Conservation (phyloP, 2,113 vertebrate genomes). For the Heterotis niloticus region DNA sequence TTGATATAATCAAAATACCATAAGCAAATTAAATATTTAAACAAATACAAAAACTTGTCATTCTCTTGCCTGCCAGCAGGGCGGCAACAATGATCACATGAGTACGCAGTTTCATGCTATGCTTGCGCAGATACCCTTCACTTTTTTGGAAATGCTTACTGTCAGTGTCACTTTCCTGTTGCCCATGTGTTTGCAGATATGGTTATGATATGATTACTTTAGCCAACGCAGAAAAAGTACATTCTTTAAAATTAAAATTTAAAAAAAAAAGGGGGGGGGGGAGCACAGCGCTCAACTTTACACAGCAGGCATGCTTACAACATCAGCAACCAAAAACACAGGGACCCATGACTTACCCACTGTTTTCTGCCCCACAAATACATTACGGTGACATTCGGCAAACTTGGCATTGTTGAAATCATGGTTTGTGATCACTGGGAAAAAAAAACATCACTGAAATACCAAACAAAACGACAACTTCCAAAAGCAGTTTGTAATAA, state of each 20-base stretch:
- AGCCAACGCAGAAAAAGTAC: background rate
- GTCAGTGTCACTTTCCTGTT: no score
- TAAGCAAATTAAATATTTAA: no score
- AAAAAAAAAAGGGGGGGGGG: background rate
- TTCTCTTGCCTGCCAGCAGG: background rate
- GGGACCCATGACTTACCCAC: background rate
- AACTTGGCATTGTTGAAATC: conserved; percentile 16
- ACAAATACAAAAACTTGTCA: no score
- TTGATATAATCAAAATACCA: no score
- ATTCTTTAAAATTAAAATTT: background rate
- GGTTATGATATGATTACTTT: background rate
- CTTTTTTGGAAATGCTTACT: no score
- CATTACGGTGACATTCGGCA: conserved; percentile 7
- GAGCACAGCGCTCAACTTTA: background rate
- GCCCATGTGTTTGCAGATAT: no score
- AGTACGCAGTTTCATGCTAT: no score
- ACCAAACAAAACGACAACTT: conserved; percentile 13
- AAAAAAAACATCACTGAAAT: conserved; percentile 13
- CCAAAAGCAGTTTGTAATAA: conserved; percentile 15
- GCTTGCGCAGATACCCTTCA: no score
- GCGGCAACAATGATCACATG: background rate
- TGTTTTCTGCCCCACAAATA: background rate
- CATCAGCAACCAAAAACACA: background rate
- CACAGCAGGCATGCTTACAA: background rate
- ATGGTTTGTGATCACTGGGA: background rate